These are phyloP conservation scores for Megaleporinus macrocephalus DNA, from an alignment of 2,113 vertebrate species.

Conservation along the genomic window DNA sequence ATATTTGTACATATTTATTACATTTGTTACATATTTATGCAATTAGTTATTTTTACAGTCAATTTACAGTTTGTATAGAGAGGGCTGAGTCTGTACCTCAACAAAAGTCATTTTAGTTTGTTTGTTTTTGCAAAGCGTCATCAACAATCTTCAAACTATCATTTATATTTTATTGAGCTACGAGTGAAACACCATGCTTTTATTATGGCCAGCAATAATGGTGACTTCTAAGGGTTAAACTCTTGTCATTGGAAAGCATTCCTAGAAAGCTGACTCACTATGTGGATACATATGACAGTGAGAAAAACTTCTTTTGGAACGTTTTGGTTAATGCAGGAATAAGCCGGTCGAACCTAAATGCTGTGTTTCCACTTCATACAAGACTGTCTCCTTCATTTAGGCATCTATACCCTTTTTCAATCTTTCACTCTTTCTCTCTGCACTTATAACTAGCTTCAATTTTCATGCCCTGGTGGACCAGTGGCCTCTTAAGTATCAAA, in stretches of 20 bases:
- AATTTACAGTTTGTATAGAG: background rate
- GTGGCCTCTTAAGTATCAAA: slow-evolving; percentile 36
- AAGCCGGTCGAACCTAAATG: background rate
- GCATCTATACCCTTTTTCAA: too few species aligned
- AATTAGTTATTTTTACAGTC: background rate
- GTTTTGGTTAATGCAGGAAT: background rate
- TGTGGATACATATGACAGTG: background rate
- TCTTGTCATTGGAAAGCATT: slow-evolving; percentile 4
- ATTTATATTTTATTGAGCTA: background rate
- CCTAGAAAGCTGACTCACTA: background rate
- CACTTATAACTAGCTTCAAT: background rate
- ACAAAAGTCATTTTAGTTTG: background rate
- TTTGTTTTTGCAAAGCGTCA: too few species aligned
- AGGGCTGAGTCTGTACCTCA: background rate
- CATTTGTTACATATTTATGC: too few species aligned
- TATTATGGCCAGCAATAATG: background rate
- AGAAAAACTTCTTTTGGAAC: background rate
- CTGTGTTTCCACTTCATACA: background rate
- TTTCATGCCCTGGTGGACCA: background rate
- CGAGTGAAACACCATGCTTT: background rate
- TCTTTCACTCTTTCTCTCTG: background rate
- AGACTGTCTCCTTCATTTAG: background rate
- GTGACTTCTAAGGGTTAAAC: background rate
- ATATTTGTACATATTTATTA: too few species aligned
- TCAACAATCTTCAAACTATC: too few species aligned